Evolutionary conservation across 1,140 invertebrate species (phyloP), one percentile per base, ranked within the genome.

Genomic region (Hestina assimilis): DNA sequence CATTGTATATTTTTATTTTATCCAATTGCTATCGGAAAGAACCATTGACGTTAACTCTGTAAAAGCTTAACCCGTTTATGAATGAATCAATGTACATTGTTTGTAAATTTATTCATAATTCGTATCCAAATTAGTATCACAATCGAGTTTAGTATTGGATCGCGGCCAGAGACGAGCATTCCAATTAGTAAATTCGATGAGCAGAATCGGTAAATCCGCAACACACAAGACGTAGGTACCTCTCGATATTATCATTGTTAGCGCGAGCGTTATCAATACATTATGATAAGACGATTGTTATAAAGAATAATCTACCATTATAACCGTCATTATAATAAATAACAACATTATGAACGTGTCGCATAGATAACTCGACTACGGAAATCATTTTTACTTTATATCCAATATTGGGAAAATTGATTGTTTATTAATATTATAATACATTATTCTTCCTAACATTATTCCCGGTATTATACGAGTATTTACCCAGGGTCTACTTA

Each of bases 41-140:
- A 31, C n/a, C 14, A 8, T 17, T 11, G 19, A 9, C 11, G 33
- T 38, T 19, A 38, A 38, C 33, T 14, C 15, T n/a, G 0, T 5
- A 19, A 9, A n/a, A 38, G 19, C 17, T 19, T 9, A 38, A 17
- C 15, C 15, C 17, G 33, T 8, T 58, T 43, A 40, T 63, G 50
- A 63, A 57, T 63, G 48, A 50, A 53, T 42, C 29, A 23, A 45
- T 31, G 20, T 14, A 46, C 9, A 64, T 47, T 56, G 52, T 56
- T 59, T 28, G 42, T 51, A 52, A 55, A 56, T 26, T 33, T 28
- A 51, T 64, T 43, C 29, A 60, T 35, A 57, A 47, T 12, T 28
- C 42, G 20, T 31, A 47, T 48, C 19, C 42, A 43, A 47, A 52
- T 55, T 45, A 40, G 51, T 51, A 21, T 54, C 28, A 59, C 46